Evolutionary conservation across 2,888 invertebrate species (phyloP).

Genomic region (Aplocera efformata): DNA sequence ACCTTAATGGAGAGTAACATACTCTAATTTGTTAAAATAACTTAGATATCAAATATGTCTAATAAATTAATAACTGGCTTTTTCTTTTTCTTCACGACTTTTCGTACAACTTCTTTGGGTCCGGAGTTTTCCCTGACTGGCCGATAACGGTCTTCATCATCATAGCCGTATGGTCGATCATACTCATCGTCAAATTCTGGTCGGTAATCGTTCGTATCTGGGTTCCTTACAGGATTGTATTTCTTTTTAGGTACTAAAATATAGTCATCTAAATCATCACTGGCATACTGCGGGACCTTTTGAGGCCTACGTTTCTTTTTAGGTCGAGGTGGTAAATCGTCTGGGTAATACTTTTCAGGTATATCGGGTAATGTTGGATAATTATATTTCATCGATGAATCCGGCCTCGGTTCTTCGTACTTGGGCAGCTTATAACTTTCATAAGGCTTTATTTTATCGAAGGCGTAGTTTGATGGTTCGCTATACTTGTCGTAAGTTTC

Average conservation of each 20-base stretch:
- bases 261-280: constrained; percentile 62
- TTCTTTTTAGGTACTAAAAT: constrained; percentile 70
- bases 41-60: constrained; percentile 71
- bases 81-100: constrained; percentile 64
- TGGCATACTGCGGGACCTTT: constrained; percentile 49
- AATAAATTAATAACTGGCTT: constrained; percentile 63
- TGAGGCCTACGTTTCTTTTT: constrained; percentile 59
- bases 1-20: constrained; percentile 1
- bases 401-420: constrained; percentile 48
- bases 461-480: constrained; percentile 51
- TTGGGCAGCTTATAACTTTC: constrained; percentile 50
- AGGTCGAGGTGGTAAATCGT: constrained; percentile 53
- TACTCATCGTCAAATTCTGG: constrained; percentile 58
- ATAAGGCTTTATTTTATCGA: constrained; percentile 55
- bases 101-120: constrained; percentile 57
- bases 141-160: constrained; percentile 50
- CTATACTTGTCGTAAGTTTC: constrained; percentile 58
- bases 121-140: constrained; percentile 43
- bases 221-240: constrained; percentile 49
- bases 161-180: constrained; percentile 50
- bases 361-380: constrained; percentile 52
- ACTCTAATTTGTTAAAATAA: constrained; percentile 57
- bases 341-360: constrained; percentile 51
- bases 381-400: constrained; percentile 41
- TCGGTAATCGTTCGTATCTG: constrained; percentile 52